These are phyloP conservation scores for Camelus bactrianus DNA, from an alignment of 2,113 vertebrate genomes.

Conservation along the genomic window DNA sequence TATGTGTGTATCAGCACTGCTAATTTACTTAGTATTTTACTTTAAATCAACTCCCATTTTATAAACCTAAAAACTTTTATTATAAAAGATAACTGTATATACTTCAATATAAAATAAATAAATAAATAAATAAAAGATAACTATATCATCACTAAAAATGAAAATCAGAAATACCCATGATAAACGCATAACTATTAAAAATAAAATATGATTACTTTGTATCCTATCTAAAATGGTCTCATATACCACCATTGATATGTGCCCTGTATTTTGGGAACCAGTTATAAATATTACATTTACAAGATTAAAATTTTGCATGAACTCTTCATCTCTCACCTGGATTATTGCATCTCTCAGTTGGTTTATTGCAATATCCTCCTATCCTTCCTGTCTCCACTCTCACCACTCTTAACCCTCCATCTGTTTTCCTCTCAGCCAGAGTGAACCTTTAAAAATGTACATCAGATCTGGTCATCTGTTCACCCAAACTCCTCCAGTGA, in stretches of 20 bases:
- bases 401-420: not conserved
- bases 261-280: not conserved
- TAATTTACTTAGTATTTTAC: not conserved
- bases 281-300: slow-evolving; percentile 13
- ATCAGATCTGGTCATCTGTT: not conserved
- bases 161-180: slow-evolving; percentile 28
- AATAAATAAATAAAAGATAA: not conserved
- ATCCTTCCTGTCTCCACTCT: not conserved
- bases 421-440: not conserved
- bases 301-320: not conserved
- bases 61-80: not conserved
- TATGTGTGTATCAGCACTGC: not conserved
- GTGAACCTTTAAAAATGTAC: not conserved
- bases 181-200: not conserved
- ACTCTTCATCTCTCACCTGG: not conserved
- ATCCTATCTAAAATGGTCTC: not conserved
- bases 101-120: too few species aligned
- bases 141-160: slow-evolving; percentile 4
- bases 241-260: not conserved
- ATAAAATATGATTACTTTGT: not conserved
- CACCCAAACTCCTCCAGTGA: not conserved
- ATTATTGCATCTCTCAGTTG: not conserved
- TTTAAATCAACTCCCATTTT: not conserved
- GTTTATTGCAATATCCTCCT: not conserved
- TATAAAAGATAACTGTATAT: not conserved